These are phyloP conservation scores for Neoitamus cyanurus DNA, from an alignment of 2,888 invertebrate genomes.

Conservation along the genomic window DNA sequence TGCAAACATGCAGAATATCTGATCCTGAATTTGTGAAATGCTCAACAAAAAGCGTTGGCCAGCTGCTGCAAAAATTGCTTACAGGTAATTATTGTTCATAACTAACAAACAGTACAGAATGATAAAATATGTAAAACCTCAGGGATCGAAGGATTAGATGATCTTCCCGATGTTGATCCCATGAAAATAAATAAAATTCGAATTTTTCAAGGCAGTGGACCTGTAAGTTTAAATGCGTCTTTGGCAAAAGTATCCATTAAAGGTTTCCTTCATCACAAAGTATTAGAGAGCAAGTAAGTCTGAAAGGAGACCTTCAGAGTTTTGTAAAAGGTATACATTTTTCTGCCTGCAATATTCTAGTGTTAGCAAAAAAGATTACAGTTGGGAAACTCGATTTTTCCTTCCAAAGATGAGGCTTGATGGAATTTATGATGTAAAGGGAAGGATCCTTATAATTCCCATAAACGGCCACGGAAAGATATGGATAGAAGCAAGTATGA, in stretches of 20 bases:
- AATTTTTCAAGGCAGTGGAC: conserved; percentile 75
- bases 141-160: conserved; percentile 57
- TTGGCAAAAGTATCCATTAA: conserved; percentile 73
- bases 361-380: conserved; percentile 74
- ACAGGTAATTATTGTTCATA: conserved; percentile 67
- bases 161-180: conserved; percentile 71
- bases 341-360: conserved; percentile 61
- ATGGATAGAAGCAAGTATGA: conserved; percentile 76
- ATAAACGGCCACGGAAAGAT: conserved; percentile 74
- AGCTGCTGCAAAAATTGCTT: conserved; percentile 74
- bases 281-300: conserved; percentile 71
- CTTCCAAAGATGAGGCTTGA: conserved; percentile 75
- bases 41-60: conserved; percentile 75
- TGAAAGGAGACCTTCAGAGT: background rate
- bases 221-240: conserved; percentile 75
- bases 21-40: conserved; percentile 75
- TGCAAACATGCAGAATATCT: conserved; percentile 74
- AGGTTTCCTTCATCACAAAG: conserved; percentile 72
- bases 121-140: background rate
- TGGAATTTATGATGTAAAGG: conserved; percentile 74
- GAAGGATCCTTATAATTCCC: conserved; percentile 75
- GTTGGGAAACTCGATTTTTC: conserved; percentile 73
- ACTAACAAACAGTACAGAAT: background rate
- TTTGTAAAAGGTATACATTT: background rate
- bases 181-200: conserved; percentile 72